Evolutionary conservation across 2,797 vertebrate species (phyloP).

Genomic region (Pteropus rufus): DNA sequence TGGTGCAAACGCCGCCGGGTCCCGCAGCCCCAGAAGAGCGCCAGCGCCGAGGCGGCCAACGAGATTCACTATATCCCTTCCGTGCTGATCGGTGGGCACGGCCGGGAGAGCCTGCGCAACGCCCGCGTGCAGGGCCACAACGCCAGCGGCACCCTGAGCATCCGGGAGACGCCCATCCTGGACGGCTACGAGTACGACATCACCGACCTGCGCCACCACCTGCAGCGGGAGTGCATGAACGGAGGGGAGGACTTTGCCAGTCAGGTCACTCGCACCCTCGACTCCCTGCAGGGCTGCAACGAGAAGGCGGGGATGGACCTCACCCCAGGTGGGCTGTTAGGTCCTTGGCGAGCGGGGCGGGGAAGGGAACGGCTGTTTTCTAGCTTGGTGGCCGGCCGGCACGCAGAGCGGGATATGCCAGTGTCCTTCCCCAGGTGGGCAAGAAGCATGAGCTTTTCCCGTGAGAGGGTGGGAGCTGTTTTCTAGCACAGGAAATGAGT

Average conservation of each 20-base stretch:
- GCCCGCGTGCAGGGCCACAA: slow-evolving; percentile 95
- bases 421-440: background rate
- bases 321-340: slow-evolving; percentile 87
- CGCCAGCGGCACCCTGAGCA: slow-evolving; percentile 96
- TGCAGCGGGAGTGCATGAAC: slow-evolving; percentile 99
- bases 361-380: background rate
- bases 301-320: slow-evolving; percentile 98
- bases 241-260: slow-evolving; percentile 97
- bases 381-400: no score
- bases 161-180: slow-evolving; percentile 97
- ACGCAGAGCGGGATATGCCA: background rate
- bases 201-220: slow-evolving; percentile 96
- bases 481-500: background rate
- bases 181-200: slow-evolving; percentile 99
- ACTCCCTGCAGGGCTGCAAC: slow-evolving; percentile 97
- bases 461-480: background rate
- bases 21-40: slow-evolving; percentile 98
- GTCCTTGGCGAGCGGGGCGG: background rate
- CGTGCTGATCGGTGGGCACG: slow-evolving; percentile 96
- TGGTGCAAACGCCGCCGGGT: slow-evolving; percentile 98
- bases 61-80: slow-evolving; percentile 99
- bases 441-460: background rate
- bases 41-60: slow-evolving; percentile 97
- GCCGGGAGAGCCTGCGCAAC: slow-evolving; percentile 96
- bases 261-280: slow-evolving; percentile 96